Evolutionary conservation across 2,888 invertebrate genomes (phyloP).

Genomic region (Leucophenga maculata): DNA sequence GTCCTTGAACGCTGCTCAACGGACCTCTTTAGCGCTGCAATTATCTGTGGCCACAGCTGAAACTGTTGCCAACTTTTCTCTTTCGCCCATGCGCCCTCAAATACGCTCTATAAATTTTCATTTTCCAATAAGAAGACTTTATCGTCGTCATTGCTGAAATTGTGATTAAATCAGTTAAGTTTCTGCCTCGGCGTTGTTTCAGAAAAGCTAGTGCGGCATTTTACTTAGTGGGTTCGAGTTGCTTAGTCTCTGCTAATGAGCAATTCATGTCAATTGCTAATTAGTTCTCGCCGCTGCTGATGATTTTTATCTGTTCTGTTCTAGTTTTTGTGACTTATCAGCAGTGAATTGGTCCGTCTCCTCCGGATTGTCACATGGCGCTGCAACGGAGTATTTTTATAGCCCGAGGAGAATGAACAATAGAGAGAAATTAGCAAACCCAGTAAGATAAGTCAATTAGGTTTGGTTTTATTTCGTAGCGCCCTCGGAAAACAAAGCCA

Average conservation of each 20-base stretch:
- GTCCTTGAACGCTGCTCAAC: slow-evolving; percentile 44
- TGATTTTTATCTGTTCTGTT: slow-evolving; percentile 32
- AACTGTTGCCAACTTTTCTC: neutral
- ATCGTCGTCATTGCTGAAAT: neutral
- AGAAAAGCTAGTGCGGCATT: slow-evolving; percentile 33
- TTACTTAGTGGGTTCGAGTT: slow-evolving; percentile 43
- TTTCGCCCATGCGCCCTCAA: neutral
- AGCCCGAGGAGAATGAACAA: slow-evolving; percentile 54
- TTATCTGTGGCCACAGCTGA: slow-evolving; percentile 18
- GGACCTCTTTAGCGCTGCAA: too few species aligned
- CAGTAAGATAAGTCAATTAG: slow-evolving; percentile 65
- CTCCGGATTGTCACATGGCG: slow-evolving; percentile 6
- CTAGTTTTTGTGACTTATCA: slow-evolving; percentile 32
- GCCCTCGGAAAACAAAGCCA: slow-evolving; percentile 50
- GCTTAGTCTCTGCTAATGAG: slow-evolving; percentile 58
- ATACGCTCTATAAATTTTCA: slow-evolving; percentile 8
- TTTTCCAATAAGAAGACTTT: neutral
- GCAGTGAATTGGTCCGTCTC: slow-evolving; percentile 37
- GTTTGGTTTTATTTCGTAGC: slow-evolving; percentile 64
- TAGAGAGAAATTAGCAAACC: slow-evolving; percentile 63
- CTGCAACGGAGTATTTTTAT: slow-evolving; percentile 52
- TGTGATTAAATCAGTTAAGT: neutral
- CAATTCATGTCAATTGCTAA: slow-evolving; percentile 69
- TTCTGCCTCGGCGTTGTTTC: slow-evolving; percentile 3
- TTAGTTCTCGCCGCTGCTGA: slow-evolving; percentile 44